These are phyloP conservation scores for Lydus trimaculatus DNA, from an alignment of 2,888 invertebrate genomes.

Conservation along the genomic window DNA sequence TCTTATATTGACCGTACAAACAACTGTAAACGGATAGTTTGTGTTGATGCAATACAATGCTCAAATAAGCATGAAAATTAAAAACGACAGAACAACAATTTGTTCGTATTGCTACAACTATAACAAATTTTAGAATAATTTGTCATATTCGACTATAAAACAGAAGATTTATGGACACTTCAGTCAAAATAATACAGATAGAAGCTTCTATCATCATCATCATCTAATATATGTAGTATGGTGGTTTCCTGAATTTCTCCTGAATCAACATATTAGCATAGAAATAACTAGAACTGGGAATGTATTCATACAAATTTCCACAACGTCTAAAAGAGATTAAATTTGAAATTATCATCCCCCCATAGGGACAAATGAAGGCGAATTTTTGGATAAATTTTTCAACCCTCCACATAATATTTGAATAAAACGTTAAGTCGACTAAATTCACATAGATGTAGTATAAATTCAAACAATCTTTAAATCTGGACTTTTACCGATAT, in stretches of 20 bases:
- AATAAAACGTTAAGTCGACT: constrained; percentile 7
- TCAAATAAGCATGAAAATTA: constrained; percentile 13
- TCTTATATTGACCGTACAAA: neutral
- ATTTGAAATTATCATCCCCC: neutral
- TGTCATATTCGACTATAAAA: no score
- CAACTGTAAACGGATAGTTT: constrained; percentile 4
- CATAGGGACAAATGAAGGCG: neutral
- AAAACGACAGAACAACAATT: neutral
- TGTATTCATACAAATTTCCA: neutral
- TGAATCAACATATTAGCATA: constrained; percentile 7
- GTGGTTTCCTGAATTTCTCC: neutral
- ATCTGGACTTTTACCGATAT: no score
- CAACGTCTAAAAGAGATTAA: neutral
- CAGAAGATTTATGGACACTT: no score
- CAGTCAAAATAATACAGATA: no score
- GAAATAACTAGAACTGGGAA: constrained; percentile 1
- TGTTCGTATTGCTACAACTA: no score
- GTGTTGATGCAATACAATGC: constrained; percentile 6
- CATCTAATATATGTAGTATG: neutral
- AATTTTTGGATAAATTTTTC: neutral
- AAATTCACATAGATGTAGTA: constrained; percentile 20
- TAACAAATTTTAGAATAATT: neutral
- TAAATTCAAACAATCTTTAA: constrained; percentile 5
- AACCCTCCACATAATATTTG: constrained; percentile 3
- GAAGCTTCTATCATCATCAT: no score